Base-by-base conservation (phyloP, 2,113 vertebrate species). In the Nothoprocta pentlandii region DNA sequence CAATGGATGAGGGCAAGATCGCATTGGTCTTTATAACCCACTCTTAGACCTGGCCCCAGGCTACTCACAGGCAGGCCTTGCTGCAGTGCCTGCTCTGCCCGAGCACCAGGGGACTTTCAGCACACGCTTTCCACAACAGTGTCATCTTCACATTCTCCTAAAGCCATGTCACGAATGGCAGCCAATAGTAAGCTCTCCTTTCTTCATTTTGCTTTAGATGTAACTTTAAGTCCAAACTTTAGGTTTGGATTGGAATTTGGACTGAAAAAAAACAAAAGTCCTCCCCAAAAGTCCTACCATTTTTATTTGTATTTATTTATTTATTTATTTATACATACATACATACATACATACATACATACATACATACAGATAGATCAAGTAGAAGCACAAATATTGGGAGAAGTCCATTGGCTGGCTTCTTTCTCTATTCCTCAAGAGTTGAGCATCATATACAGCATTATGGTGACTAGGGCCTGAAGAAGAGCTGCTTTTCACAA, bases 21-120 rank as follows among this genome's bases (percentile, higher is more conserved):
- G 21, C 63, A 22, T 68, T 74, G 56, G 34, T 68, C 53, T 78
- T 93, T 64, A 80, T 19, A 70, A 83, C 46, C 74, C 68, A 82
- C 61, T 46, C 39, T 81, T 87, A 83, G 90, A 78, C 88, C 85
- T 83, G 69, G 77, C 77, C 86, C 39, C 76, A 75, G 61, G 39
- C 67, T 1, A 12, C 71, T 78, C 73, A 41, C 28, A 87, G 6
- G 56, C 34, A 12, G 23, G 47, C 25, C 14, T 21, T 63, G 39
- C 69, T 61, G 77, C 95, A 90, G 90, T 21, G 69, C 49, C 80
- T 78, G 79, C 82, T 90, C 58, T 73, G 84, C 56, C 53, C 25
- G 51, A 13, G 30, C 14, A 53, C n/a, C 42, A 41, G 28, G 5
- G 25, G 85, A 68, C 82, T 80, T 93, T 56, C 85, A 92, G 67